Percentiles rank a stretch among this genome's conserved stretches.
Evolutionary conservation across 2,797 vertebrate species (phyloP).

Genomic region (Chelon auratus): DNA sequence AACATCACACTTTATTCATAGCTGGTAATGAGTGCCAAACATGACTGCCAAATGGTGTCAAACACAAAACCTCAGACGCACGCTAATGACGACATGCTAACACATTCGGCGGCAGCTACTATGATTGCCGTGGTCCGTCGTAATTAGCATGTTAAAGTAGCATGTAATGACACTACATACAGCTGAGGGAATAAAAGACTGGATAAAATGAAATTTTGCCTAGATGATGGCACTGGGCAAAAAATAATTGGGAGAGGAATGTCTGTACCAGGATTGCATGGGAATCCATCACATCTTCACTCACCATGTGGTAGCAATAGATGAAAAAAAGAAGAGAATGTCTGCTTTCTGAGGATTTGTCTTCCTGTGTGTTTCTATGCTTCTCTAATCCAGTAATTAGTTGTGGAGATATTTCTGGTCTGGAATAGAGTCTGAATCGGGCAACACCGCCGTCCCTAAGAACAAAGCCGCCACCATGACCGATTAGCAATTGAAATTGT

Average conservation of each 20-base stretch:
- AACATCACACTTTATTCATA: conserved; percentile 14
- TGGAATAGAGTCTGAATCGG: neutral
- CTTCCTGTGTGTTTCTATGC: neutral
- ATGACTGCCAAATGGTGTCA: conserved; percentile 9
- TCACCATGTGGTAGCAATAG: neutral
- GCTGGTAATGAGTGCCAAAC: conserved; percentile 8
- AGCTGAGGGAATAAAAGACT: no score
- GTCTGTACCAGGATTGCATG: neutral
- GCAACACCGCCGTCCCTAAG: neutral
- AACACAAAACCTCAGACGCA: neutral
- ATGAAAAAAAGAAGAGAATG: neutral
- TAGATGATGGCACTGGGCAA: neutral
- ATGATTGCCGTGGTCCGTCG: no score
- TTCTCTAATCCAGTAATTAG: neutral
- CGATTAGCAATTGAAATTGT: conserved; percentile 17
- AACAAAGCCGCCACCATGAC: neutral
- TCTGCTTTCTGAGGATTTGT: neutral
- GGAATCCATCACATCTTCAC: neutral
- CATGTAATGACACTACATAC: no score
- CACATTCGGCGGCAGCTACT: neutral
- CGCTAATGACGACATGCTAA: neutral
- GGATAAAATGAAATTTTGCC: no score
- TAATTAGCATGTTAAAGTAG: no score
- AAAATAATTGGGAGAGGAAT: no score
- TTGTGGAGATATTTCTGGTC: neutral